Evolutionary conservation across 2,113 vertebrate species (phyloP), one percentile per base, ranked within the genome.

Genomic region (Centropus bengalensis): DNA sequence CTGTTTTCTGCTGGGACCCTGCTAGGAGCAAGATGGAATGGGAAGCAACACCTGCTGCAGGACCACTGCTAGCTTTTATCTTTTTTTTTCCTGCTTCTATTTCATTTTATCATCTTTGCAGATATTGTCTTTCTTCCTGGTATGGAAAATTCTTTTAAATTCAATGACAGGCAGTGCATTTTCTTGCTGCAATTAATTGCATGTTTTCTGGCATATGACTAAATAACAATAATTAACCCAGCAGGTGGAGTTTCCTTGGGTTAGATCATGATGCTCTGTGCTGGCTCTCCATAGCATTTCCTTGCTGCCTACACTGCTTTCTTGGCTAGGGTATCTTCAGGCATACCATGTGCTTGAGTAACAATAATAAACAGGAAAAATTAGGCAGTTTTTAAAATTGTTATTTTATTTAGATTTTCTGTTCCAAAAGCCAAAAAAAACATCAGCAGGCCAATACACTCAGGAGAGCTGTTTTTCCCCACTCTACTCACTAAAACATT

Each of bases 341-440:
- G 87, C 85, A 85, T 95, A 74, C 81, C 78, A 78, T 68, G 88
- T 82, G 79, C 69, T 91, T 95, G 82, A 90, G 91, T 86, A 95
- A 94, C 74, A 95, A 76, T 74, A 91, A 96, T 75, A 94, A 95
- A 91, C 74, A 93, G 82, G 66, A 75, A 96, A 94, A 96, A 93
- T 78, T 38, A 91, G 45, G 59, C 33, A 5, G 63, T 75, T 95
- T 22, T 11, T 73, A 79, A 83, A 60, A 86, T 80, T 89, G 83
- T 88, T 92, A 88, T 91, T 96, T 84, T 88, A 81, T 88, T 86
- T 94, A 88, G 64, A 40, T 91, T 81, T 93, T 96, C 88, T 91
- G 22, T 75, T 91, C 44, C 91, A 90, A 93, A 94, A 92, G 88
- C 86, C 79, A 94, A 91, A 82, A 89, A 36, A 88, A 78, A 0